Evolutionary conservation across 2,113 vertebrate species (phyloP), one percentile per base, ranked within the genome.

Genomic region (Cepphus grylle): DNA sequence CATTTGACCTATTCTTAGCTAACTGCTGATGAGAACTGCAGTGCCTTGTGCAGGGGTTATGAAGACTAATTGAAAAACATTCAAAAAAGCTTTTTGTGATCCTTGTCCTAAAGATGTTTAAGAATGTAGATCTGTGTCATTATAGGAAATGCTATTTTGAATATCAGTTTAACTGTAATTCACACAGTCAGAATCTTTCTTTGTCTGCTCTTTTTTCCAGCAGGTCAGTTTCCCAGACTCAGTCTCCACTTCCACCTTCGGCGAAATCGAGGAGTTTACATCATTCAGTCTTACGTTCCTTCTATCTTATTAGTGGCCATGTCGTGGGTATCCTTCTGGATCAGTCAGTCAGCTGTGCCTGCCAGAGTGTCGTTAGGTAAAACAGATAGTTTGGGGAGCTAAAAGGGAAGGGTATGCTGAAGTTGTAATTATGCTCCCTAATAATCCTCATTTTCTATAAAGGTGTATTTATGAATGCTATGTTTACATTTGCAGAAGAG

Each of bases 321-420:
- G 99, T 99, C 99, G 1, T 99, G 99, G 99, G 99, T 99, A 15
- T 99, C 99, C 69, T 99, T 99, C 95, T 99, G 99, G 99, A 99
- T 99, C 97, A 99, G 99, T 79, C 99, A 99, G 96, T 99, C 99
- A 14, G 99, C 99, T 0, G 99, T 99, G 86, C 99, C 99, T 13
- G 99, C 99, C 89, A 97, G 99, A 67, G 99, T 99, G 43, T 99
- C 99, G 12, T 94, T 99, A 96, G 99, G 99, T 99, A 97, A 83
- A 90, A 69, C 77, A 29, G 47, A 26, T 32, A 29, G 26, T 21
- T 2, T n/a, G 63, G 77, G 85, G 66, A 49, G 9, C 52, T 23
- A 49, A 32, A 4, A 12, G 67, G 70, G 52, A 74, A 72, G 69
- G 69, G 15, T 15, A 10, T n/a, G 67, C 42, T 50, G 43, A 4